Base-by-base conservation (phyloP, 2,113 vertebrate species). In the Sinocyclocheilus grahami region DNA sequence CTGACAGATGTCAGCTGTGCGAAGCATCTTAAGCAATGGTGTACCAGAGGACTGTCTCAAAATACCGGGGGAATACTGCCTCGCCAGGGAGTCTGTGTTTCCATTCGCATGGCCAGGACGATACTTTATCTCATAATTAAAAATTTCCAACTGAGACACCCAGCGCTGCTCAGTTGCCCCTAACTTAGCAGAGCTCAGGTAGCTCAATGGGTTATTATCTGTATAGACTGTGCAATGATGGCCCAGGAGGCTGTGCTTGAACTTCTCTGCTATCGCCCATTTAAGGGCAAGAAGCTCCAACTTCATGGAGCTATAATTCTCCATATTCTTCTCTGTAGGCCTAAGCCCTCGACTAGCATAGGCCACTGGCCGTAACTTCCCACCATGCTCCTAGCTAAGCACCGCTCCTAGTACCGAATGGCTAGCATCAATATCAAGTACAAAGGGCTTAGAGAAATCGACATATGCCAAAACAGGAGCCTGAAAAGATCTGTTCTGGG, bases 41-140 rank as follows among this genome's bases (percentile, higher is more conserved):
- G 69, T 74, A 74, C 37, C 71, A 46, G 10, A 12, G 18, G 33
- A 42, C 37, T 74, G 37, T 74, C 9, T 42, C 18, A 9, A 22
- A 22, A 42, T 22, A 37, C 8, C 2, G 9, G 69, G 39, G 65
- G 27, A 71, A 20, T 87, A 74, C 76, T 87, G 76, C 18, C 76
- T 20, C 3, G 84, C 84, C 12, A 30, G 30, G 9, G 84, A 39
- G 22, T 84, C 86, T 18, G 76, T 13, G 2, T 89, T 87, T 1
- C 0, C 60, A 51, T 89, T 87, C n/a, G 76, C 83, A 13, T 27
- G 46, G 5, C 71, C 46, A 76, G 84, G 67, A 4, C 53, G 58
- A 53, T 87, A 87, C 80, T 81, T 86, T 4, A 87, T 42, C 48
- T 8, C 63, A 39, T 37, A 82, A 88, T 18, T 82, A 71, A 71